phyloP scores from a whole-genome alignment of 2,888 invertebrate species.

The Quadroppia sp. region DNA sequence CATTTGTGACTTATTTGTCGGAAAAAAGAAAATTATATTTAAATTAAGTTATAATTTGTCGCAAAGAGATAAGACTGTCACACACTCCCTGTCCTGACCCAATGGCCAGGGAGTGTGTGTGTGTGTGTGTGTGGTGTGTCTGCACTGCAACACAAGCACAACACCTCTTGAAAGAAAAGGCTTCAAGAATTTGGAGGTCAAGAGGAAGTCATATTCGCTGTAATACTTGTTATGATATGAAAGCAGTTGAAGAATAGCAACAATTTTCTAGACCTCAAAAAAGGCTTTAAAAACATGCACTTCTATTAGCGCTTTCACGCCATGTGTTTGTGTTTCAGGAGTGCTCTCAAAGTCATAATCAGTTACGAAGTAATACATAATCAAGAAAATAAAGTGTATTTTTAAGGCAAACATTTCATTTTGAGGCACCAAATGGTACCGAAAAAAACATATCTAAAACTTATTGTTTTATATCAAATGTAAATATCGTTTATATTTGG shows the following conservation, averaged over 20 bases:
- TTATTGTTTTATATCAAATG: background rate
- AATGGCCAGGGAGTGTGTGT: slow-evolving; percentile 20
- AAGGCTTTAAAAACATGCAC: background rate
- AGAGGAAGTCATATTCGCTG: slow-evolving; percentile 22
- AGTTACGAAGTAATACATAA: background rate
- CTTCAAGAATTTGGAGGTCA: slow-evolving; percentile 28
- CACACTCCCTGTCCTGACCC: too few relatives aligned
- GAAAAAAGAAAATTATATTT: too few relatives aligned
- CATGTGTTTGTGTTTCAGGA: slow-evolving; percentile 8
- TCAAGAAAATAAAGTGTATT: background rate
- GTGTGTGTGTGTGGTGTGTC: too few relatives aligned
- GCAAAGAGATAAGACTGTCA: too few relatives aligned
- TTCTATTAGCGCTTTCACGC: background rate
- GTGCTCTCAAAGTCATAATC: background rate
- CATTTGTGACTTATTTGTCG: too few relatives aligned
- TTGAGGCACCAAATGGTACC: background rate
- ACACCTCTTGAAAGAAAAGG: background rate
- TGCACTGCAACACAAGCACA: slow-evolving; percentile 21
- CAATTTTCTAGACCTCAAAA: background rate
- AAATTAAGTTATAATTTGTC: too few relatives aligned
- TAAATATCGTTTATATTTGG: background rate
- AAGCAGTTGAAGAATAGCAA: background rate
- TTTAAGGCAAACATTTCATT: background rate
- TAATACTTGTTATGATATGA: background rate
- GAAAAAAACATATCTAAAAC: background rate